Evolutionary conservation across 1,140 invertebrate species (phyloP).

Genomic region (Nylanderia fulva): DNA sequence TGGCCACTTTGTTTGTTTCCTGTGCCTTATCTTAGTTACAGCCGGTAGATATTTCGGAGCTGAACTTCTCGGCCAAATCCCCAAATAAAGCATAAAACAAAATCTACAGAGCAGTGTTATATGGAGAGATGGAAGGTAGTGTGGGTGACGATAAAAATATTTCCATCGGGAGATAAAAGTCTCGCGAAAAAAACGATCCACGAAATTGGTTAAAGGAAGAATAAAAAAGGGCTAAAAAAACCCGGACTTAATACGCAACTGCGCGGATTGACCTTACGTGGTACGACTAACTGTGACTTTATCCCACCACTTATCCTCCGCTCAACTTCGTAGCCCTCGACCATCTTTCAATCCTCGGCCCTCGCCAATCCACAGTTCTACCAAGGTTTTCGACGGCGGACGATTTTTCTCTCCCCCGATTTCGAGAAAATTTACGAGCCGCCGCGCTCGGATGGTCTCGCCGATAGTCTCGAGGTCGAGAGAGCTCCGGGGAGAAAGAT

Average conservation of each 20-base stretch:
- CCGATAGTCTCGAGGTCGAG: conserved; percentile 36
- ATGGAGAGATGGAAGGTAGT: too few relatives aligned
- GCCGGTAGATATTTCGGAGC: conserved; percentile 40
- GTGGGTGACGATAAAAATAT: conserved; percentile 60
- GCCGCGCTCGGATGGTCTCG: conserved; percentile 36
- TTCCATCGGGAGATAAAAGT: conserved; percentile 54
- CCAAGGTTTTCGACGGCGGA: conserved; percentile 39
- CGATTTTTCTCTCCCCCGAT: conserved; percentile 65
- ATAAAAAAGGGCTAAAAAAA: conserved; percentile 2
- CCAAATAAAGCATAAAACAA: conserved; percentile 58
- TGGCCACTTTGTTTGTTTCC: conserved; percentile 57
- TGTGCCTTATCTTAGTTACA: conserved; percentile 63
- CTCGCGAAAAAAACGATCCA: conserved; percentile 34
- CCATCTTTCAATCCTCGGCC: conserved; percentile 44
- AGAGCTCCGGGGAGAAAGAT: conserved; percentile 20
- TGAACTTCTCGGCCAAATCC: conserved; percentile 32
- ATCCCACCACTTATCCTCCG: conserved; percentile 35
- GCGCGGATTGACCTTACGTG: conserved; percentile 30
- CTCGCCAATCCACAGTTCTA: conserved; percentile 45
- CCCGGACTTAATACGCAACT: too few relatives aligned
- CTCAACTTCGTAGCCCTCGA: conserved; percentile 37
- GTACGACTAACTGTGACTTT: conserved; percentile 61
- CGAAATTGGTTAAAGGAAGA: neutral
- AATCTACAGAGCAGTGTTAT: conserved; percentile 34
- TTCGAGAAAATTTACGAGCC: conserved; percentile 67